Evolutionary conservation across 2,797 vertebrate genomes (phyloP), one percentile per base, ranked within the genome.

Genomic region (Malurus leucopterus): DNA sequence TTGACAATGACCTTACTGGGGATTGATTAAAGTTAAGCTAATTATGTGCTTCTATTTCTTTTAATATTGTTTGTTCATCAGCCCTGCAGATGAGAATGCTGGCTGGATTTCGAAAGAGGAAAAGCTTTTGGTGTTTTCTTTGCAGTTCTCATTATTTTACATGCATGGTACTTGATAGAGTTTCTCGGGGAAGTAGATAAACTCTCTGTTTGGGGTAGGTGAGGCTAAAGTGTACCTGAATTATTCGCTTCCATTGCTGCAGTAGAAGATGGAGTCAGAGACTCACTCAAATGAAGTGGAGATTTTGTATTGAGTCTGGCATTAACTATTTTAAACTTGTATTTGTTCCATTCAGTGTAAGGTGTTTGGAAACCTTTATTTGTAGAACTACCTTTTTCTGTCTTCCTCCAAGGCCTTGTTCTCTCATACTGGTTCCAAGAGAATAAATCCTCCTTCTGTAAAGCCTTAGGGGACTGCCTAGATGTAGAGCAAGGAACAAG

Each of bases 11-110:
- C 36, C 20, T 75, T 88, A 63, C 34, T 74, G n/a, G 49, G 4
- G 44, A 59, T 81, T 92, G 79, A 58, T 71, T 64, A 47, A 93
- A 89, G 54, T 79, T 54, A 90, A 67, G 43, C 58, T 89, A 72
- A 83, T 95, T 44, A 53, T 22, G 6, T 69, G 83, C 13, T 68
- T 64, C n/a, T 41, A 0, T 73, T 91, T 91, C 19, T 88, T 92
- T 76, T 75, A 54, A 92, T 54, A 74, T 82, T 38, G 4, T 77
- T 5, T 22, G 15, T 44, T 86, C 27, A 13, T 77, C 22, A 78
- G 21, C 29, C 22, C 50, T 21, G 24, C 26, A 76, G 34, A 46
- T 54, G 59, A 75, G 38, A 83, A 63, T 87, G 29, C n/a, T 87
- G 55, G 49, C 36, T 79, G 22, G 20, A 18, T 81, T 89, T 84